Conservation (phyloP, 2,797 vertebrate genomes). For the Schizopygopsis pylzovi region DNA sequence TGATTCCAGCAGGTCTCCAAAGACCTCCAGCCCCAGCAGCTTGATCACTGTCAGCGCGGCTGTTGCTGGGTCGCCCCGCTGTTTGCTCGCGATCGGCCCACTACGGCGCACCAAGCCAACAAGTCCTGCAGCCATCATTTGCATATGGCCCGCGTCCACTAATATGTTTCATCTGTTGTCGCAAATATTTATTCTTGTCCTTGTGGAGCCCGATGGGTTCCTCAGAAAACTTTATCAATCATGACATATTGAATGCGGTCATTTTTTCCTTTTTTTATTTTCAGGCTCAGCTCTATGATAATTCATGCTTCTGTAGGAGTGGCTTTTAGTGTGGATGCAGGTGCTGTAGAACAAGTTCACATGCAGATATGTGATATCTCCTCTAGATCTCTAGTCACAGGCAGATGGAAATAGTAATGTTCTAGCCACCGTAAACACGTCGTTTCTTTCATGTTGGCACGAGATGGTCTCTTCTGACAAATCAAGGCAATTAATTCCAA, state of each 20-base stretch:
- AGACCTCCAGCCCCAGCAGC: slow-evolving; percentile 52
- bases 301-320: not conserved
- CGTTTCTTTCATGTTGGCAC: slow-evolving; percentile 40
- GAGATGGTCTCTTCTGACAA: slow-evolving; percentile 23
- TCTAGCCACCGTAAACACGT: not conserved
- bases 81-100: slow-evolving; percentile 43
- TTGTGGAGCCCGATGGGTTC: slow-evolving; percentile 20
- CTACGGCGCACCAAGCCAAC: slow-evolving; percentile 34
- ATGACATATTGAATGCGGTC: not conserved
- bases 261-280: not conserved
- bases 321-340: not conserved
- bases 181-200: slow-evolving; percentile 48
- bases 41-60: slow-evolving; percentile 62
- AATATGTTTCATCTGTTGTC: slow-evolving; percentile 54
- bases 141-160: slow-evolving; percentile 50
- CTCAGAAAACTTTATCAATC: slow-evolving; percentile 34
- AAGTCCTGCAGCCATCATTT: slow-evolving; percentile 56
- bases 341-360: not conserved
- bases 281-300: not conserved
- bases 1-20: slow-evolving; percentile 62
- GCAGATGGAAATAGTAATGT: slow-evolving; percentile 5
- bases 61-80: slow-evolving; percentile 53
- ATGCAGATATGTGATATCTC: slow-evolving; percentile 2
- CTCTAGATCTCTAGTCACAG: slow-evolving; percentile 6
- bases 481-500: slow-evolving; percentile 46